Base-by-base conservation (phyloP, 2,797 vertebrate species). In the Eulemur rubriventer region DNA sequence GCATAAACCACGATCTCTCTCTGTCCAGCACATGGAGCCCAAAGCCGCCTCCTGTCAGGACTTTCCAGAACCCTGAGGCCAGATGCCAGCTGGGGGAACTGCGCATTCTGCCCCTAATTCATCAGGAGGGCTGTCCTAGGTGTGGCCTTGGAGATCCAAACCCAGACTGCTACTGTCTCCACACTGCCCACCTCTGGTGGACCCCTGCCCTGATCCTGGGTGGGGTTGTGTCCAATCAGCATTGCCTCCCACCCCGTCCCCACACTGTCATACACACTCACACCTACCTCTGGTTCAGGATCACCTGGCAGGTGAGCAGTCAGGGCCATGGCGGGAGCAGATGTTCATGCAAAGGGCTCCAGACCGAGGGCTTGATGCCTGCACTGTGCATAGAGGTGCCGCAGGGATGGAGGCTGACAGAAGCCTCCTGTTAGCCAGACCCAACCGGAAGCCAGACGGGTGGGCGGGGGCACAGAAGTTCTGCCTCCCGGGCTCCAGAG, bases 191-290 rank as follows among this genome's bases (percentile, higher is more conserved):
- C 28, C 22, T 20, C 33, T 67, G 7, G 24, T 22, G 61, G 16
- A 48, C 20, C 65, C 17, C 28, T 3, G 7, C 33, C 14, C 16
- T 22, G 38, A 35, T 33, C 8, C 24, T 72, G 52, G 14, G 43
- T 2, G 6, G n/a, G 28, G 18, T 26, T 61, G 12, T 35, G 33
- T 80, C 82, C 6, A 30, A 7, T 38, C 50, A 41, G 33, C 35
- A 55, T 3, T 41, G 61, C 22, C 38, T 6, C 33, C 50, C 7
- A 52, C 22, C 6, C 10, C 9, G 0, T 76, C 30, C 33, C 18
- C n/a, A 18, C 3, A 16, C 63, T 0, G 33, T 9, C 33, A 22
- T 1, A 16, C 43, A 35, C 43, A 79, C 13, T 0, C 18, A n/a
- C 73, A 24, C 3, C 0, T 3, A 6, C 4, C n/a, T 41, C 5